Conservation (phyloP, 2,113 vertebrate species). For the Atrichornis clamosus region DNA sequence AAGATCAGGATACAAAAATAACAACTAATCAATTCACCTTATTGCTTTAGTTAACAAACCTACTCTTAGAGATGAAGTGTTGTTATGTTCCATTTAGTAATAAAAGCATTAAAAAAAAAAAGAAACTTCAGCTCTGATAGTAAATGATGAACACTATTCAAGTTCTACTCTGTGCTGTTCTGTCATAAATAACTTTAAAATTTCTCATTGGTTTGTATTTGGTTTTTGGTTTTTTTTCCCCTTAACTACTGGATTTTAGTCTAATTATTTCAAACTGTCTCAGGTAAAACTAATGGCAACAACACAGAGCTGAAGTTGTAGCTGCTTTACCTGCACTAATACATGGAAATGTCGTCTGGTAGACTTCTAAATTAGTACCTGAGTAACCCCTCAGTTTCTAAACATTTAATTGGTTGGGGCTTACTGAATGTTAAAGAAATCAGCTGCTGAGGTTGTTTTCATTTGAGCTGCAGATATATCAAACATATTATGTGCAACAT, state of each 20-base stretch:
- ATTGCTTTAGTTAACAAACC: background rate
- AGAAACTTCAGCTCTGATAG: background rate
- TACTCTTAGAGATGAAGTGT: background rate
- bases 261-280: background rate
- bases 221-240: background rate
- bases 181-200: background rate
- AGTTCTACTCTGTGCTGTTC: background rate
- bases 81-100: background rate
- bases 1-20: background rate
- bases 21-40: background rate
- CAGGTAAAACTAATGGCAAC: background rate
- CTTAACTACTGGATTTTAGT: background rate
- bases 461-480: background rate
- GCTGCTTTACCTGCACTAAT: background rate
- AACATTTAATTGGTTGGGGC: background rate
- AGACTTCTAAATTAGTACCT: background rate
- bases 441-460: background rate
- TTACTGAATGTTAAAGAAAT: background rate
- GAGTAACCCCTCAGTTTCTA: background rate
- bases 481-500: background rate
- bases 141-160: background rate
- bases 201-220: background rate
- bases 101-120: background rate
- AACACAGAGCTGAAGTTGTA: background rate
- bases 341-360: background rate